Evolutionary conservation across 2,113 vertebrate species (phyloP).

Genomic region (Recurvirostra avosetta): DNA sequence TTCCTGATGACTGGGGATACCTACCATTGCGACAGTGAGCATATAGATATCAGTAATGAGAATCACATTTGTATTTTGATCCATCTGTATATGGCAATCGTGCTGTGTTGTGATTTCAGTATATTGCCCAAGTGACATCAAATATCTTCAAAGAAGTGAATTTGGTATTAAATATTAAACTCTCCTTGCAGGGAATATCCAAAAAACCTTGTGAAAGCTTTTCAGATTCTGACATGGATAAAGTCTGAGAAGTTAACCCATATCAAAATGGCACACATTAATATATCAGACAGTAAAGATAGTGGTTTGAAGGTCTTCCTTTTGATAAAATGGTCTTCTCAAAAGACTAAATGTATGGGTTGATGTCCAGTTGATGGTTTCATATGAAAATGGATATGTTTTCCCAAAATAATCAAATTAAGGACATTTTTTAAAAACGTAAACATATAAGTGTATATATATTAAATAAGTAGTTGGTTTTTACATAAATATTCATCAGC

Average conservation of each 20-base stretch:
- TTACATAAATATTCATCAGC: neutral
- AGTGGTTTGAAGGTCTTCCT: neutral
- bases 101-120: neutral
- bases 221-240: neutral
- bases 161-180: neutral
- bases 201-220: neutral
- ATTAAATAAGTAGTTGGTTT: neutral
- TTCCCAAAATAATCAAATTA: neutral
- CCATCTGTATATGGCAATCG: neutral
- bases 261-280: neutral
- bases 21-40: neutral
- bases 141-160: neutral
- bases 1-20: neutral
- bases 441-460: too few species aligned
- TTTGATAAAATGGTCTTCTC: neutral
- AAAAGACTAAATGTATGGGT: neutral
- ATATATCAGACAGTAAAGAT: neutral
- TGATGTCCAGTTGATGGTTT: neutral
- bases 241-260: neutral
- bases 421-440: neutral
- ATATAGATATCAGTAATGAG: neutral
- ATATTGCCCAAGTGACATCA: neutral
- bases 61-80: neutral
- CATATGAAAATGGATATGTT: neutral
- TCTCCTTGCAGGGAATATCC: neutral